Conservation (phyloP, 1,140 invertebrate genomes). For the Thaumatotibia leucotreta region DNA sequence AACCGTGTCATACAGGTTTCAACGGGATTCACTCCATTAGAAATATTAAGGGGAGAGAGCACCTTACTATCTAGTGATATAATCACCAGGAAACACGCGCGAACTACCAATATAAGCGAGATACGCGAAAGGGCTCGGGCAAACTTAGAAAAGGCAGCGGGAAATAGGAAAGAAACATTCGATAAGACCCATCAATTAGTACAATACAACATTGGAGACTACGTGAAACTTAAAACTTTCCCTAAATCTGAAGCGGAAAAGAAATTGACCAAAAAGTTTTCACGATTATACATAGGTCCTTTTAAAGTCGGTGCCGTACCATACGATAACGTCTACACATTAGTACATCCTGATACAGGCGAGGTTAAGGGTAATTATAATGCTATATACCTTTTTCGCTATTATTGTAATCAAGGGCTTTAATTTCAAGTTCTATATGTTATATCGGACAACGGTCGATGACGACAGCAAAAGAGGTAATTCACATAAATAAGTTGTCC, state of each 20-base stretch:
- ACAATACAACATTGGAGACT: neutral
- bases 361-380: too few species aligned
- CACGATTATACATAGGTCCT: neutral
- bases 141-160: neutral
- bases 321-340: neutral
- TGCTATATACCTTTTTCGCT: too few species aligned
- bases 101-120: too few species aligned
- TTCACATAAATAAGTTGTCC: too few species aligned
- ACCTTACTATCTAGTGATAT: neutral
- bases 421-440: too few species aligned
- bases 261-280: neutral
- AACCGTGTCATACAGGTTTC: neutral
- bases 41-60: neutral
- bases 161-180: neutral
- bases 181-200: neutral
- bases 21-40: neutral
- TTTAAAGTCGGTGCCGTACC: neutral
- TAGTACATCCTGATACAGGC: neutral
- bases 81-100: neutral
- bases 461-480: too few species aligned
- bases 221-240: neutral
- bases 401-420: too few species aligned
- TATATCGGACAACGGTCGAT: too few species aligned
- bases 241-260: neutral
- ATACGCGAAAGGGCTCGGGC: neutral